Base-by-base conservation (phyloP, 2,888 invertebrate species). In the Eremobia ochroleuca region DNA sequence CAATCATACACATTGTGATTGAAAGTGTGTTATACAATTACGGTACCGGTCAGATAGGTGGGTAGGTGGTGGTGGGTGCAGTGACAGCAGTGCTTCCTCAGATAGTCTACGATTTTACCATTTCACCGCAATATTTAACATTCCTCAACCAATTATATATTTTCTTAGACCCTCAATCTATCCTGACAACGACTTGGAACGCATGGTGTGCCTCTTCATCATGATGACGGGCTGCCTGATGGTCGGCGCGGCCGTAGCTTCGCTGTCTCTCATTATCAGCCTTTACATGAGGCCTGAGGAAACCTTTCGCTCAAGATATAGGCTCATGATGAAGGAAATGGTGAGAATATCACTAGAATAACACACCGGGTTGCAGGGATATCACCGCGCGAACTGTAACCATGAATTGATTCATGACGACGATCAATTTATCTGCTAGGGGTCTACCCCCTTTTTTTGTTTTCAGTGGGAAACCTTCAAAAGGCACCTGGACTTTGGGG, bases 271-370 rank as follows among this genome's bases (percentile, higher is more conserved):
- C 4, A 93, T 94, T 66, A 92, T 96, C 88, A 92, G 94, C 83
- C 89, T 95, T 59, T 94, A 95, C 87, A 92, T 96, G 95, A 83
- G 93, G 0, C 93, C 95, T 0, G 95, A 95, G 79, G 95, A 95
- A 85, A 89, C 90, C 4, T 96, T 95, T 84, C 90, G 95, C 2
- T 90, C 93, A 0, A 88, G 96, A 77, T 95, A 94, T 85, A 82
- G 92, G 11, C 93, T 96, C 25, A 96, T 96, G 71, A 95, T 95
- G 77, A 92, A 93, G 76, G 94, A 95, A 79, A 93, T 95, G 94
- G 95, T 95, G 59, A 89, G 82, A 59, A n/a, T 37, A 21, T 25
- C 55, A 55, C n/a, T n/a, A n/a, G n/a, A n/a, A n/a, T n/a, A n/a
- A n/a, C n/a, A n/a, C n/a, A n/a, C n/a, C n/a, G 28, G 55, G 28